Evolutionary conservation across 1,140 invertebrate genomes (phyloP).

Genomic region (Triops cancriformis): DNA sequence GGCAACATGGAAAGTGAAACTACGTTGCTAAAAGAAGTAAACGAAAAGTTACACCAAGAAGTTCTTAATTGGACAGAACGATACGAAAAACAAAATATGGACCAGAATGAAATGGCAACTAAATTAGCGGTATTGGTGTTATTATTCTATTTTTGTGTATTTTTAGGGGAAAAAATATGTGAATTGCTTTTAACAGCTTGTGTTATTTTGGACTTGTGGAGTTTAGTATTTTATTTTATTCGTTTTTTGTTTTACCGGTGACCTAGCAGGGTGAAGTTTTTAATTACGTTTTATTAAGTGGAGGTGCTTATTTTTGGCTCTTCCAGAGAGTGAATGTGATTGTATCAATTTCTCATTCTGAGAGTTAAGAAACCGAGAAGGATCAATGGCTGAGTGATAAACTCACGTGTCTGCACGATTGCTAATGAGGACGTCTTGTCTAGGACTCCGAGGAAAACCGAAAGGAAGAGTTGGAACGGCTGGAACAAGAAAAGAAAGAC

Average conservation of each 20-base stretch:
- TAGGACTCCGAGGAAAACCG: slow-evolving; percentile 46
- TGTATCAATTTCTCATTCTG: too few relatives aligned
- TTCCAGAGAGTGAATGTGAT: too few relatives aligned
- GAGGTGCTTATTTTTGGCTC: too few relatives aligned
- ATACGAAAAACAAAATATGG: slow-evolving; percentile 40
- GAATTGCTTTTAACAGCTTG: too few relatives aligned
- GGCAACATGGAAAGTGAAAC: slow-evolving; percentile 72
- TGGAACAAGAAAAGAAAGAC: slow-evolving; percentile 44
- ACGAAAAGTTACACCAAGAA: slow-evolving; percentile 58
- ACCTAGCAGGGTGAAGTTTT: too few relatives aligned
- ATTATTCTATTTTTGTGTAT: slow-evolving; percentile 33
- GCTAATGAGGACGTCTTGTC: slow-evolving; percentile 18
- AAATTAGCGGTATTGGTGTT: slow-evolving; percentile 44
- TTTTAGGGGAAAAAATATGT: too few relatives aligned
- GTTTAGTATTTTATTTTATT: too few relatives aligned
- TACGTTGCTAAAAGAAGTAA: slow-evolving; percentile 60
- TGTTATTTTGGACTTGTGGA: too few relatives aligned
- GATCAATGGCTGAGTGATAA: too few relatives aligned
- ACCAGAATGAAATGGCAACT: slow-evolving; percentile 42
- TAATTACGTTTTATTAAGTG: too few relatives aligned
- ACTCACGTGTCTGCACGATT: background rate
- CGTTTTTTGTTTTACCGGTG: too few relatives aligned
- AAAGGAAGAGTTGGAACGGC: slow-evolving; percentile 41
- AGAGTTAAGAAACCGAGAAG: too few relatives aligned
- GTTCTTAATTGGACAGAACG: slow-evolving; percentile 46